A percentile compares a stretch with the other conserved stretches of the same genome.
phyloP scores from a whole-genome alignment of 2,797 vertebrate genomes.

The Lycodopsis pacificus region DNA sequence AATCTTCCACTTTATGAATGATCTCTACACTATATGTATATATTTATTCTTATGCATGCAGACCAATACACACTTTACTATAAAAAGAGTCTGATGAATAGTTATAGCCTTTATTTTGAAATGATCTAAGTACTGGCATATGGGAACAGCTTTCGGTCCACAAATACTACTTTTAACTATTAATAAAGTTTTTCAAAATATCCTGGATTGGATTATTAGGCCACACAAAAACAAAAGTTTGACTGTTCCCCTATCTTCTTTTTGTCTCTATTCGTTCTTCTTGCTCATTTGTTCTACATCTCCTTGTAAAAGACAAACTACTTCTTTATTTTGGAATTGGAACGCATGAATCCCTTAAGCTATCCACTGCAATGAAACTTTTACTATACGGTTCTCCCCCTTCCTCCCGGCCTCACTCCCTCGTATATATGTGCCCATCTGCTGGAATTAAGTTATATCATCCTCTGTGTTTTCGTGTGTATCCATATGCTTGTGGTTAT shows the following conservation, averaged over 20 bases:
- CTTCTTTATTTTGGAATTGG: neutral
- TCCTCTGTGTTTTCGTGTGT: constrained; percentile 46
- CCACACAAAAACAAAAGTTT: neutral
- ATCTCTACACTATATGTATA: constrained; percentile 6
- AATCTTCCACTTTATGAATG: constrained; percentile 34
- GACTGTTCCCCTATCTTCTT: neutral
- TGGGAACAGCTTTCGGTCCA: neutral
- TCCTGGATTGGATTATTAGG: neutral
- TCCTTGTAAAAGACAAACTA: neutral
- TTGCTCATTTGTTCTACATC: neutral
- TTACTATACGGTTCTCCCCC: neutral
- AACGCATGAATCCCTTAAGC: constrained; percentile 12
- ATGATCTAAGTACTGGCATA: neutral
- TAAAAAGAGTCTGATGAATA: neutral
- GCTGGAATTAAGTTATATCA: constrained; percentile 33
- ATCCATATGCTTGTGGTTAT: constrained; percentile 61
- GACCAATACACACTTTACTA: neutral
- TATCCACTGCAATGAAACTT: constrained; percentile 11
- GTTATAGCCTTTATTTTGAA: neutral
- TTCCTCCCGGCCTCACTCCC: constrained; percentile 4
- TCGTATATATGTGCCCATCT: constrained; percentile 44
- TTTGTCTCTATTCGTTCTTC: neutral
- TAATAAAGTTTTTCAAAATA: neutral
- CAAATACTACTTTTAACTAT: neutral
- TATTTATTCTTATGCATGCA: constrained; percentile 18